These are phyloP conservation scores for Drosophila yakuba DNA, from an alignment of 1,140 invertebrate species.

Conservation along the genomic window DNA sequence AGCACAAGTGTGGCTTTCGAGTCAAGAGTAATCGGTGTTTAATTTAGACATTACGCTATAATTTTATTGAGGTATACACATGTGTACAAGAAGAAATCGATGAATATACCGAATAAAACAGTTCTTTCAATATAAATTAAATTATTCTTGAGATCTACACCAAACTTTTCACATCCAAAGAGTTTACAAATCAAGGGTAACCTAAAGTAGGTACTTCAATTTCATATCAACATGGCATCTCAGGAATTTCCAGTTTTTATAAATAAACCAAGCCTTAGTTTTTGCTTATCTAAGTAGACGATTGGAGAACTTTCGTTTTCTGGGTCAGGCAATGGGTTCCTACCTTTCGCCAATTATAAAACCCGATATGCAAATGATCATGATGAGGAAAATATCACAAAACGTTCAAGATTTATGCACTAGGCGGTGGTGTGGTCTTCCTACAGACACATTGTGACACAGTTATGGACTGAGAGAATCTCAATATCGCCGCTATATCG, in stretches of 20 bases:
- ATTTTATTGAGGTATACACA: no score
- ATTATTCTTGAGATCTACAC: no score
- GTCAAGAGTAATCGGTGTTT: not conserved
- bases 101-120: no score
- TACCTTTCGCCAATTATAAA: conserved; percentile 88
- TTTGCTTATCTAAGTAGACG: conserved; percentile 13
- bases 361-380: conserved; percentile 89
- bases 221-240: not conserved
- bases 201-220: not conserved
- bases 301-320: conserved; percentile 64
- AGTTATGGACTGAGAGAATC: conserved; percentile 53
- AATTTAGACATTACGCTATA: no score
- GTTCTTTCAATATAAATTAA: no score
- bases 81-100: no score
- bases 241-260: conserved; percentile 8
- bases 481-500: conserved; percentile 45
- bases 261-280: not conserved
- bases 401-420: conserved; percentile 32
- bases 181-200: not conserved
- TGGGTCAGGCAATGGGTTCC: conserved; percentile 35
- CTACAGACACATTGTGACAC: conserved; percentile 29
- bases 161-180: no score
- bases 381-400: conserved; percentile 65
- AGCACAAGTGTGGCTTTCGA: not conserved
- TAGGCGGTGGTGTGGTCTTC: conserved; percentile 10